Percentiles rank a stretch among this genome's conserved stretches.
phyloP scores from a whole-genome alignment of 2,888 invertebrate species.

The Drosophila gaucha region DNA sequence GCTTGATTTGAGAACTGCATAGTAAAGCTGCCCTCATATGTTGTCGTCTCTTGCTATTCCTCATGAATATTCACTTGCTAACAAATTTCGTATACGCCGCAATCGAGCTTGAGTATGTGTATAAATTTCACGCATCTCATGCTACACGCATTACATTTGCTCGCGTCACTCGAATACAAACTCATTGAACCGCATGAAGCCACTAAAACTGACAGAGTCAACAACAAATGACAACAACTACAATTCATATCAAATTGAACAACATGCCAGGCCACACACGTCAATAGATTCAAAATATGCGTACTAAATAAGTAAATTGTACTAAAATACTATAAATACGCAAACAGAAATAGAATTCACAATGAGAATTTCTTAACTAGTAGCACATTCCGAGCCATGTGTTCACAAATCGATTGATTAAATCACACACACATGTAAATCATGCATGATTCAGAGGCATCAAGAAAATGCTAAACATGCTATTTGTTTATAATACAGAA shows the following conservation, averaged over 20 bases:
- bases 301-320: constrained; percentile 50
- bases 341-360: constrained; percentile 27
- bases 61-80: constrained; percentile 26
- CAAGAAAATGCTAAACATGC: neutral
- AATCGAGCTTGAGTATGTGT: neutral
- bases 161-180: constrained; percentile 47
- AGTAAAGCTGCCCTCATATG: neutral
- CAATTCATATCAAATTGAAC: constrained; percentile 19
- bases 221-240: constrained; percentile 20
- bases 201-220: constrained; percentile 67
- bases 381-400: constrained; percentile 15
- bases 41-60: neutral
- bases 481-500: neutral
- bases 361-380: constrained; percentile 21
- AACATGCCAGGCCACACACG: constrained; percentile 52
- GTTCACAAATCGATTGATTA: constrained; percentile 13
- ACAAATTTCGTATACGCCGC: constrained; percentile 14
- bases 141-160: constrained; percentile 27
- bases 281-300: constrained; percentile 59
- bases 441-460: constrained; percentile 1
- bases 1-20: neutral
- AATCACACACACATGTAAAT: constrained; percentile 2
- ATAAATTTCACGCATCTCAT: constrained; percentile 19
- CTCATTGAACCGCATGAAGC: constrained; percentile 66
- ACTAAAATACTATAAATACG: constrained; percentile 50